These are phyloP conservation scores for Lampropteryx suffumata DNA, from an alignment of 2,888 invertebrate genomes.

Conservation along the genomic window DNA sequence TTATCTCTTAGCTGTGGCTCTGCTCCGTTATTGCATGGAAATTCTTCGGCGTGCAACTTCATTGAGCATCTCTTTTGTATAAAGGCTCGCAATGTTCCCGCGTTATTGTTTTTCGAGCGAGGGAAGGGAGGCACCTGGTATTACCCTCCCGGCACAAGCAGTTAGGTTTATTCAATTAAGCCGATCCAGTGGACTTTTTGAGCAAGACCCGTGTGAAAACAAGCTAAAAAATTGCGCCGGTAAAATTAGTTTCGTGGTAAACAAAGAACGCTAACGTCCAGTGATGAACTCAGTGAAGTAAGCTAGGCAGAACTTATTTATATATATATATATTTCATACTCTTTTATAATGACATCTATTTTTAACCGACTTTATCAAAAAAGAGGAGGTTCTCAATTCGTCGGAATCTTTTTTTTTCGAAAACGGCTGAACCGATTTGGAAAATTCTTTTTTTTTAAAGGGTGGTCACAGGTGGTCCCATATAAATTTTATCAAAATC, in stretches of 20 bases:
- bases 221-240: constrained; percentile 22
- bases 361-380: no score
- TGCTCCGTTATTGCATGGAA: constrained; percentile 78
- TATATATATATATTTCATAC: no score
- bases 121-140: constrained; percentile 63
- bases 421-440: no score
- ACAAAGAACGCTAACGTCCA: neutral
- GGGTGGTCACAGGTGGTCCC: no score
- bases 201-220: constrained; percentile 40
- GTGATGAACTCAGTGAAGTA: neutral
- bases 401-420: no score
- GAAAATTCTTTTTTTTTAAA: no score
- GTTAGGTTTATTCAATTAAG: constrained; percentile 72
- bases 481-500: no score
- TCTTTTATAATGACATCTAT: no score
- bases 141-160: constrained; percentile 68
- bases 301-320: no score
- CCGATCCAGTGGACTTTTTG: constrained; percentile 47
- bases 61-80: constrained; percentile 77
- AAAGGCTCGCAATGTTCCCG: constrained; percentile 73
- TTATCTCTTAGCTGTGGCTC: constrained; percentile 35
- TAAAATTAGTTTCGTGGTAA: constrained; percentile 1
- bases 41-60: constrained; percentile 80
- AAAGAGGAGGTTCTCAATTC: no score
- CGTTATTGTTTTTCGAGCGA: constrained; percentile 80